Evolutionary conservation across 2,888 invertebrate genomes (phyloP), one percentile per base, ranked within the genome.

Genomic region (Acrocyrtus sp.): DNA sequence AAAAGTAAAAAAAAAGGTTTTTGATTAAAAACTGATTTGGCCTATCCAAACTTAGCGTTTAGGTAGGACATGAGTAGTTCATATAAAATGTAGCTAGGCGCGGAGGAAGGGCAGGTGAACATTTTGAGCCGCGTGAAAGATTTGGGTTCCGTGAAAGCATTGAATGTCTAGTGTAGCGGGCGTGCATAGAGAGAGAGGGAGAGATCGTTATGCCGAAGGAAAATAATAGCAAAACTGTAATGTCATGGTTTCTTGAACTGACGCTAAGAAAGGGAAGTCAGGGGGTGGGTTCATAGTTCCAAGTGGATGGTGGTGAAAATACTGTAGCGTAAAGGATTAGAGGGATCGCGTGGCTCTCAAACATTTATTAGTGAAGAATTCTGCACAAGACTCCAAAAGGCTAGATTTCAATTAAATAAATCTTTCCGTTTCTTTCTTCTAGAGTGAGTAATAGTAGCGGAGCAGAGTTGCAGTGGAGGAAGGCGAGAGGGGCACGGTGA

Each of bases 311-410:
- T 58, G 66, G 67, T 56, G 50, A 67, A 73, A 66, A 66, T 47
- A 72, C 27, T 56, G 54, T 17, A 29, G 50, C 29, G 54, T 34
- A 61, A 62, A 67, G 61, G 54, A 73, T 61, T 48, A 50, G 48
- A 60, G 56, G 67, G 61, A 57, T 74, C 74, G 74, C 74, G 74
- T 74, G 74, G 74, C 74, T 68, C 68, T 68, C 68, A 47, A 68
- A 68, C 70, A 70, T 70, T 70, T 70, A 70, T 57, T 70, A 69
- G 45, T 50, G 39, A 45, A 43, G 58, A 34, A 70, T 63, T 63
- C 63, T 63, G 63, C 62, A 53, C 56, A 66, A 26, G 22, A 50
- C 53, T 17, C 34, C 12, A 34, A 34, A 34, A 34, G 34, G 34
- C 34, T 67, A 74, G 62, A 68, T 74, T 74, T 74, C 74, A 74